phyloP scores from a whole-genome alignment of 1,140 invertebrate genomes.

The Hetaerina americana region DNA sequence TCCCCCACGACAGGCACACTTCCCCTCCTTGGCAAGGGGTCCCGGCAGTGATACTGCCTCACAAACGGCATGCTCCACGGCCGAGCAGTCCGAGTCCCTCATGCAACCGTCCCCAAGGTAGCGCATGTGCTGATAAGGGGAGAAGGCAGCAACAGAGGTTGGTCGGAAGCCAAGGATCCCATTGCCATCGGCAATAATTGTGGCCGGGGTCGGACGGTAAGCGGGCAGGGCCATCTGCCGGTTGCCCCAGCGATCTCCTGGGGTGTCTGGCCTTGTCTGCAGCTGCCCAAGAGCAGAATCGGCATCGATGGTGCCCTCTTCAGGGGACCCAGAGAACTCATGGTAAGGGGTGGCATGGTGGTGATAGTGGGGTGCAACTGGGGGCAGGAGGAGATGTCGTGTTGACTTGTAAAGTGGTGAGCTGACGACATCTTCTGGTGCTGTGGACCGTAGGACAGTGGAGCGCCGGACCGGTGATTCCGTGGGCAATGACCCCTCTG shows the following conservation, averaged over 20 bases:
- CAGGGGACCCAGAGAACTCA: background rate
- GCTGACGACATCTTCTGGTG: constrained; percentile 54
- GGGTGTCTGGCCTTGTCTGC: background rate
- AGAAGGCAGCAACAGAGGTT: constrained; percentile 18
- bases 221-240: constrained; percentile 20
- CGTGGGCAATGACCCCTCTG: constrained; percentile 27
- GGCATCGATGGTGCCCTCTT: background rate
- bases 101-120: constrained; percentile 64
- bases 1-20: constrained; percentile 54
- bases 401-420: constrained; percentile 66
- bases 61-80: constrained; percentile 25
- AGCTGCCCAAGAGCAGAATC: background rate
- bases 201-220: constrained; percentile 49
- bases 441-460: constrained; percentile 63
- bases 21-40: constrained; percentile 26
- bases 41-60: background rate
- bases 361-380: background rate
- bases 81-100: constrained; percentile 55
- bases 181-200: constrained; percentile 29
- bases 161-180: constrained; percentile 16
- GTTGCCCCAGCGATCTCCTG: background rate
- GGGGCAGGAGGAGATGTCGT: constrained; percentile 55
- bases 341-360: background rate
- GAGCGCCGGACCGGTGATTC: constrained; percentile 59
- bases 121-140: constrained; percentile 33